Percentiles rank a stretch among this genome's conserved stretches.
Evolutionary conservation across 2,888 invertebrate species (phyloP).

Genomic region (Tribolium freemani): DNA sequence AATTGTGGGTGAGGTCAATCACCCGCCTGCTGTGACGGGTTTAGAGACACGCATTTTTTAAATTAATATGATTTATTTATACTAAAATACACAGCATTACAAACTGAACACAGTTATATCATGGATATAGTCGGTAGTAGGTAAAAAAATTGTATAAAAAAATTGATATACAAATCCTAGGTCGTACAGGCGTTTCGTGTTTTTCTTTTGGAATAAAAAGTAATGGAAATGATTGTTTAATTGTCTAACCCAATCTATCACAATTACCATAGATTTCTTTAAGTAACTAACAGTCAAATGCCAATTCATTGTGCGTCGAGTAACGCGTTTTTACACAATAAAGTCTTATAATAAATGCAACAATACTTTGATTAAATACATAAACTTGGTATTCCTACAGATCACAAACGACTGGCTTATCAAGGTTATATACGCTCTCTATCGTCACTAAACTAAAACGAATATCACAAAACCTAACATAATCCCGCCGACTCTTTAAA

Average conservation of each 20-base stretch:
- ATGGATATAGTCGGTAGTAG: conserved; percentile 39
- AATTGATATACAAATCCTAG: conserved; percentile 47
- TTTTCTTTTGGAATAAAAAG: conserved; percentile 19
- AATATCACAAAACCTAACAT: conserved; percentile 50
- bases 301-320: conserved; percentile 10
- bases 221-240: conserved; percentile 8
- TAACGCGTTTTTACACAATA: conserved; percentile 24
- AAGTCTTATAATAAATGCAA: conserved; percentile 45
- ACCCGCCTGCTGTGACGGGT: conserved; percentile 64
- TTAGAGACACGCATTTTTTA: conserved; percentile 47
- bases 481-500: conserved; percentile 10
- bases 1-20: conserved; percentile 67
- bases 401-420: conserved; percentile 52
- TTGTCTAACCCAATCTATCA: conserved; percentile 39
- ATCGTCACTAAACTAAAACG: conserved; percentile 43
- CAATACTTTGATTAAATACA: conserved; percentile 42
- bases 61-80: conserved; percentile 36
- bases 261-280: conserved; percentile 38
- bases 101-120: conserved; percentile 44
- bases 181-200: conserved; percentile 31
- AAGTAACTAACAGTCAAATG: conserved; percentile 42
- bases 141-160: conserved; percentile 53
- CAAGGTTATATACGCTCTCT: conserved; percentile 34
- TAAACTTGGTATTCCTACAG: conserved; percentile 47
- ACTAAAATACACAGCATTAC: conserved; percentile 44